Percentiles rank a stretch among this genome's conserved stretches.
phyloP scores from a whole-genome alignment of 2,797 vertebrate species.

The Echeneis naucrates region DNA sequence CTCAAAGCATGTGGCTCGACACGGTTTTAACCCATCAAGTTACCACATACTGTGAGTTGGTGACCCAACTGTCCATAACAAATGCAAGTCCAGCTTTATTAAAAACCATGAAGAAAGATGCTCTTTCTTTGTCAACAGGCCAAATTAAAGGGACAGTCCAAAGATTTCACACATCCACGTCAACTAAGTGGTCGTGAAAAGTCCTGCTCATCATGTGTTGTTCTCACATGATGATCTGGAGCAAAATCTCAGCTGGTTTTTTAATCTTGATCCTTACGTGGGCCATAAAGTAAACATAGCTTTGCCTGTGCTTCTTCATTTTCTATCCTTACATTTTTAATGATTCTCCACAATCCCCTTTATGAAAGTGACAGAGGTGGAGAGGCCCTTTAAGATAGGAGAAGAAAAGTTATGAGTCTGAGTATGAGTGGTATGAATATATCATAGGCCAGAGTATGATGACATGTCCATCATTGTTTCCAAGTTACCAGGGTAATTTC shows the following conservation, averaged over 20 bases:
- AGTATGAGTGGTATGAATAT: conserved; percentile 5
- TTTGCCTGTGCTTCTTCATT: not conserved
- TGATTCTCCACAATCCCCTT: not conserved
- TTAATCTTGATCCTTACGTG: not conserved
- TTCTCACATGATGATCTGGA: conserved; percentile 7
- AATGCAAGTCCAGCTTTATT: conserved; percentile 56
- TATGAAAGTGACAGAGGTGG: not conserved
- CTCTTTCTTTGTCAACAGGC: conserved; percentile 28
- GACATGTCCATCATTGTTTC: conserved; percentile 50
- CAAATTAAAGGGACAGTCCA: conserved; percentile 2
- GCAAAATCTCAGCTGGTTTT: not conserved
- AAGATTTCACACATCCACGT: not conserved
- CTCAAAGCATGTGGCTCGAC: conserved; percentile 59
- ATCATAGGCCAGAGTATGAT: conserved; percentile 20
- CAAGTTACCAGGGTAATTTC: conserved; percentile 31
- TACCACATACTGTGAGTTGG: conserved; percentile 50
- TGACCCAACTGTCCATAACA: conserved; percentile 46
- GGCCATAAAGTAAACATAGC: not conserved
- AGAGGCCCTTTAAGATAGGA: not conserved
- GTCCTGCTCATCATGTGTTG: too few relatives aligned
- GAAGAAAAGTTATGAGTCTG: not conserved
- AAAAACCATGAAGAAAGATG: conserved; percentile 43
- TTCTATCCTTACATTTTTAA: not conserved
- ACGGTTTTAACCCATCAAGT: conserved; percentile 62
- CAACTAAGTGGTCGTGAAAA: not conserved